A percentile compares a stretch with the other conserved stretches of the same genome.
Conservation (phyloP, 2,888 invertebrate species). For the Mimas tiliae region DNA sequence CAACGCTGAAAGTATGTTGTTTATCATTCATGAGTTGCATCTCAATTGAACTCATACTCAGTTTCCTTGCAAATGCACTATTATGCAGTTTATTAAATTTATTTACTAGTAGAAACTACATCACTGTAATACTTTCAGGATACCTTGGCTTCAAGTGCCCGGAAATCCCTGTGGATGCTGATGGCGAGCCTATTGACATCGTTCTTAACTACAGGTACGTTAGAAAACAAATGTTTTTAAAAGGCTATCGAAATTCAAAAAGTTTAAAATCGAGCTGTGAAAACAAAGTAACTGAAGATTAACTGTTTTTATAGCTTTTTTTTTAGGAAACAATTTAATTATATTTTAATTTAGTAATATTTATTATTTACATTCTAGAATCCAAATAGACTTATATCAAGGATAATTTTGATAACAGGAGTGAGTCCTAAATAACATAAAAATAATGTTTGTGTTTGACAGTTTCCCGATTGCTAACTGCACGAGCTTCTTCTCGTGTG, state of each 20-base stretch:
- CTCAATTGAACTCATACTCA: background rate
- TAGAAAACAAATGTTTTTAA: background rate
- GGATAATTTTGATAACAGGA: no score
- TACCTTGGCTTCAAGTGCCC: conserved; percentile 66
- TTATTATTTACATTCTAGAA: no score
- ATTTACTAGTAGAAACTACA: no score
- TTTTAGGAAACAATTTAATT: no score
- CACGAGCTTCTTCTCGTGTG: conserved; percentile 64
- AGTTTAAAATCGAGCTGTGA: background rate
- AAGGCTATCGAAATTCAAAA: background rate
- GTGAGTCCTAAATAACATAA: no score
- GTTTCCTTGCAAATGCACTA: no score
- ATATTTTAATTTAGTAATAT: no score
- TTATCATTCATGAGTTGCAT: background rate
- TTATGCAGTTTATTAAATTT: no score
- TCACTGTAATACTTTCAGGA: conserved; percentile 46
- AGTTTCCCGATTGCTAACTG: conserved; percentile 58
- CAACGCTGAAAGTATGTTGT: conserved; percentile 76
- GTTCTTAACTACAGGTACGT: conserved; percentile 59
- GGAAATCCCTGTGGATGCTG: conserved; percentile 42
- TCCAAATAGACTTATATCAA: no score
- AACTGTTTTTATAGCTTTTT: no score
- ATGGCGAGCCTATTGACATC: conserved; percentile 44
- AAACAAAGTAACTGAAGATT: background rate
- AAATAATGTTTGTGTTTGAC: conserved; percentile 12